Evolutionary conservation across 2,888 invertebrate genomes (phyloP).

Genomic region (Morpho deidamia): DNA sequence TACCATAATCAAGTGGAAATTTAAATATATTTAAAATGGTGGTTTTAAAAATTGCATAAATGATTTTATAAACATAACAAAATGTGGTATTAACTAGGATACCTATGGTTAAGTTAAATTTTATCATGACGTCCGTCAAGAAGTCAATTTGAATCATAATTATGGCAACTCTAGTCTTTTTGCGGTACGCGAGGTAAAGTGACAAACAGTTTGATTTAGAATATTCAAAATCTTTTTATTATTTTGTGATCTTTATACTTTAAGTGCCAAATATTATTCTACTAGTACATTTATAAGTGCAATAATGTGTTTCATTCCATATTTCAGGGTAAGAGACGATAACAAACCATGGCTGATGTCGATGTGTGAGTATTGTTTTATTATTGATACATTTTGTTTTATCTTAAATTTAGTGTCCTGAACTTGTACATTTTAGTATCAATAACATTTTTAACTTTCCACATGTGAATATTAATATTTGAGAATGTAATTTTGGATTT

Average conservation of each 20-base stretch:
- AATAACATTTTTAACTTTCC: too few relatives aligned
- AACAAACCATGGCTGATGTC: constrained; percentile 86
- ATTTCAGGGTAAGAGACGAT: constrained; percentile 66
- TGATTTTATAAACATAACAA: too few relatives aligned
- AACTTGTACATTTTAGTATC: too few relatives aligned
- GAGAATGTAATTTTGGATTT: neutral
- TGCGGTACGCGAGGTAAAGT: constrained; percentile 75
- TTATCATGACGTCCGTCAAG: neutral
- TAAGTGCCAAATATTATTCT: constrained; percentile 30
- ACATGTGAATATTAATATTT: too few relatives aligned
- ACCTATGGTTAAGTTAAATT: too few relatives aligned
- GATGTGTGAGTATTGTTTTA: constrained; percentile 84
- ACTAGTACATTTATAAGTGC: constrained; percentile 34
- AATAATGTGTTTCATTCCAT: constrained; percentile 49
- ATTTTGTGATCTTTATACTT: constrained; percentile 45
- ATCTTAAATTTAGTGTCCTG: too few relatives aligned
- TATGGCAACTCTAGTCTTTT: constrained; percentile 56
- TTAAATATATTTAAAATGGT: too few relatives aligned
- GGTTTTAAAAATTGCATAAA: too few relatives aligned
- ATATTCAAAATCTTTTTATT: constrained; percentile 55
- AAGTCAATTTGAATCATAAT: constrained; percentile 12
- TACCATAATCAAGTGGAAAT: too few relatives aligned
- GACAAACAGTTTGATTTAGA: constrained; percentile 55
- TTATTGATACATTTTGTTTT: neutral
- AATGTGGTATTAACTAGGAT: too few relatives aligned